A percentile compares a stretch with the other conserved stretches of the same genome.
These are phyloP conservation scores for Lasioglossum pauxillum DNA, from an alignment of 2,888 invertebrate genomes.

Conservation along the genomic window DNA sequence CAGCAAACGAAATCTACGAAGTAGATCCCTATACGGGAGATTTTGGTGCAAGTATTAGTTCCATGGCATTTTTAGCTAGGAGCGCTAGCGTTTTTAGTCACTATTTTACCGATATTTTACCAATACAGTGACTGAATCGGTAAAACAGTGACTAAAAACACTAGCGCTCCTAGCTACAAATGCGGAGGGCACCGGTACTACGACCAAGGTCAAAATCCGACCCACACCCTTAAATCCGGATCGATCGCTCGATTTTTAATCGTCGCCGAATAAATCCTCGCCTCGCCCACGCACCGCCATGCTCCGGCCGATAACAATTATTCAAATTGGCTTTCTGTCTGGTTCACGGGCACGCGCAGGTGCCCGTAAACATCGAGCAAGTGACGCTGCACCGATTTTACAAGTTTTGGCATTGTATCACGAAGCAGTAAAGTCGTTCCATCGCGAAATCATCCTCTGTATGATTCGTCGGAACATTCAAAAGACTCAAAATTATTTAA, in stretches of 20 bases:
- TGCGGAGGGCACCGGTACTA: too few relatives aligned
- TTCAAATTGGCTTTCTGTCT: conserved; percentile 52
- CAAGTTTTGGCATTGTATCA: neutral
- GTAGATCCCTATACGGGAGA: too few relatives aligned
- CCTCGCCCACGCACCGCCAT: conserved; percentile 42
- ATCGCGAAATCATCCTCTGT: neutral
- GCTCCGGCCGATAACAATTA: conserved; percentile 58
- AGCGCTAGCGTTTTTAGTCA: too few relatives aligned
- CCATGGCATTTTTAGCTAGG: too few relatives aligned
- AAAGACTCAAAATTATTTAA: neutral
- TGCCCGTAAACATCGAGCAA: conserved; percentile 36
- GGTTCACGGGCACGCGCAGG: conserved; percentile 35
- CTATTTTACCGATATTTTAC: too few relatives aligned
- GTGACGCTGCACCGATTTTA: conserved; percentile 28
- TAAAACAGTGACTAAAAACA: too few relatives aligned
- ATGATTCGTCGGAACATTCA: neutral
- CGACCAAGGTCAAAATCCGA: too few relatives aligned
- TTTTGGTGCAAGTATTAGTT: too few relatives aligned
- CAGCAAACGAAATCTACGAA: too few relatives aligned
- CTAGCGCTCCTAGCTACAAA: too few relatives aligned
- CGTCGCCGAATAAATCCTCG: conserved; percentile 45
- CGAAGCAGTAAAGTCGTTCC: neutral
- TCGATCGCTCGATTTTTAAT: conserved; percentile 22
- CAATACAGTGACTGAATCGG: too few relatives aligned
- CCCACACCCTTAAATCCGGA: too few relatives aligned